phyloP scores from a whole-genome alignment of 2,797 vertebrate genomes.

The Melopsittacus undulatus region DNA sequence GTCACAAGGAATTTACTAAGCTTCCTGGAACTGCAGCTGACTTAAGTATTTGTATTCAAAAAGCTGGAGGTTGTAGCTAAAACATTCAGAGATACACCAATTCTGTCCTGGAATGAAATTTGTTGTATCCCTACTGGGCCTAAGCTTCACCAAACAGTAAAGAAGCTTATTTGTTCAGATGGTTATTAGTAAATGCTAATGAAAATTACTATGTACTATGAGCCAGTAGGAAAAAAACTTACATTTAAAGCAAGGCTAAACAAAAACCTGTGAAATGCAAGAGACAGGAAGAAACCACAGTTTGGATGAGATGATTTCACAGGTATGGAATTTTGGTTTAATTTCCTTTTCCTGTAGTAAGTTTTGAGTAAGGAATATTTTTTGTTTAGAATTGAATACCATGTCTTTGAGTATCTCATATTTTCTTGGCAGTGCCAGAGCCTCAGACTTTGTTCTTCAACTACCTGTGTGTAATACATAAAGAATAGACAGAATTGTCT shows the following conservation, averaged over 20 bases:
- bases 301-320: background rate
- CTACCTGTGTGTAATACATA: background rate
- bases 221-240: constrained; percentile 16
- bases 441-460: background rate
- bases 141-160: background rate
- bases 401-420: background rate
- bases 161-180: background rate
- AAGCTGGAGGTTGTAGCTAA: background rate
- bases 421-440: background rate
- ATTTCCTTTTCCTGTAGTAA: background rate
- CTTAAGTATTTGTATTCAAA: background rate
- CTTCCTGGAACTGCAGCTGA: background rate
- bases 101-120: accelerated
- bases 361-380: background rate
- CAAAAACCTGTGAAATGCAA: background rate
- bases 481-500: background rate
- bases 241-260: background rate
- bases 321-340: background rate
- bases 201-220: background rate
- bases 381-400: background rate
- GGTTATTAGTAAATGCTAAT: background rate
- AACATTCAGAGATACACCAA: background rate
- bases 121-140: background rate
- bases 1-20: background rate
- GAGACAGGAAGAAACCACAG: background rate